Evolutionary conservation across 2,888 invertebrate species (phyloP), one percentile per base, ranked within the genome.

Genomic region (Micoletzkya japonica): DNA sequence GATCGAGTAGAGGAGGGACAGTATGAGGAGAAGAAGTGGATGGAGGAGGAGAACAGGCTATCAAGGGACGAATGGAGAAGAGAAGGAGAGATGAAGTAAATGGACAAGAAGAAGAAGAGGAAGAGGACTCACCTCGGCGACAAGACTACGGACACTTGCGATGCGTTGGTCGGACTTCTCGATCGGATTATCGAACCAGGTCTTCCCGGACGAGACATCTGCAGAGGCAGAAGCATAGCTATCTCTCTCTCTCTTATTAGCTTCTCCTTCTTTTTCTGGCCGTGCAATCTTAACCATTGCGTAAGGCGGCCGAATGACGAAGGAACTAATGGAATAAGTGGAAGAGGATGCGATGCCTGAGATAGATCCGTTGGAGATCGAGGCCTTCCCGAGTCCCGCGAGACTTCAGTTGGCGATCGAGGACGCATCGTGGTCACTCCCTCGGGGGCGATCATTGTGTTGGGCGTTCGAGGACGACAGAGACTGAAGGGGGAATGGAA

Each of bases 361-460:
- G 77, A 77, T 4, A 77, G 63, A 69, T 79, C 77, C 2, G 79
- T 79, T 0, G 79, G 79, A 68, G 76, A 76, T 14, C 79, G 58
- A 1, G 79, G 77, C n/a, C 79, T 44, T 0, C 79, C 79, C 4
- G 76, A 76, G 50, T 79, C 79, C 44, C 72, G 61, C 0, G 76
- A 76, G 0, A 70, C 75, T 50, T 79, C 79, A 6, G 79, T 79
- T 2, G 79, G 79, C 4, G 44, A 44, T 32, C 67, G 37, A 3
- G 67, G 57, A 30, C 67, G 6, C 2, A 64, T 54, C 36, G 28
- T 32, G 3, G 63, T 59, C 1, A 50, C 49, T 6, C 54, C 56
- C 50, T 64, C 64, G 10, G 32, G 17, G 2, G 54, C 44, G 14
- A 67, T 32, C 50, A 56, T 58, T 44, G 58, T 52, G 20, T 54